Percentiles rank a stretch among this genome's conserved stretches.
phyloP scores from a whole-genome alignment of 2,113 vertebrate genomes.

The Maccullochella peelii region DNA sequence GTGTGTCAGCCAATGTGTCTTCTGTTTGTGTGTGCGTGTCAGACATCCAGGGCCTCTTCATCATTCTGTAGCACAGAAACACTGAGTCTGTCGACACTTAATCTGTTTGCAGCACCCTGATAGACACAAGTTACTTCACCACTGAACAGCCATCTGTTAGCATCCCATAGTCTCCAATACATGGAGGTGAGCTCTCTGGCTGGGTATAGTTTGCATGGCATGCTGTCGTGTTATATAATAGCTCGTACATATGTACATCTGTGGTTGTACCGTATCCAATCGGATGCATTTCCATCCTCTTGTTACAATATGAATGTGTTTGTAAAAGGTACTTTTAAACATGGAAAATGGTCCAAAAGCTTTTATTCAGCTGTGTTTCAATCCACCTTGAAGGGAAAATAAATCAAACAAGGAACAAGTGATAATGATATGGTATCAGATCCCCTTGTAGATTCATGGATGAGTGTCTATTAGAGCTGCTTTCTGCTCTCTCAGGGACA shows the following conservation, averaged over 20 bases:
- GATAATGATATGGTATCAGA: not conserved
- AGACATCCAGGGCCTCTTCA: not conserved
- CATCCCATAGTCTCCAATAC: conserved; percentile 10
- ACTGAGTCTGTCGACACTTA: conserved; percentile 34
- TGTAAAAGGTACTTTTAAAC: not conserved
- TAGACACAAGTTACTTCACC: conserved; percentile 41
- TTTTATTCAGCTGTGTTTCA: not conserved
- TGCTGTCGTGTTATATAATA: conserved; percentile 29
- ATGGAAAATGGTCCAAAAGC: not conserved
- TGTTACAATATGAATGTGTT: not conserved
- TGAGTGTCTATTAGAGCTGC: not conserved
- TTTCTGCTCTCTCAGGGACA: not conserved
- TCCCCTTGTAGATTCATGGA: conserved; percentile 10
- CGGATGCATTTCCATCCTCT: not conserved
- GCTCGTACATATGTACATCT: not conserved
- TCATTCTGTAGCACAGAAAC: conserved; percentile 33
- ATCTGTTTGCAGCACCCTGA: conserved; percentile 48
- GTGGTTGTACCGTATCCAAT: not conserved
- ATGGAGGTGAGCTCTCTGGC: conserved; percentile 17
- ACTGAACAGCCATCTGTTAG: conserved; percentile 58
- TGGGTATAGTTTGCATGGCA: not conserved
- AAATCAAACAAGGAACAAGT: not conserved
- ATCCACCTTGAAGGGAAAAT: not conserved
- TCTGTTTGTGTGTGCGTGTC: not conserved
- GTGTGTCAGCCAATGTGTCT: conserved; percentile 2